Conservation (phyloP, 2,797 vertebrate genomes). For the Bradypus variegatus region DNA sequence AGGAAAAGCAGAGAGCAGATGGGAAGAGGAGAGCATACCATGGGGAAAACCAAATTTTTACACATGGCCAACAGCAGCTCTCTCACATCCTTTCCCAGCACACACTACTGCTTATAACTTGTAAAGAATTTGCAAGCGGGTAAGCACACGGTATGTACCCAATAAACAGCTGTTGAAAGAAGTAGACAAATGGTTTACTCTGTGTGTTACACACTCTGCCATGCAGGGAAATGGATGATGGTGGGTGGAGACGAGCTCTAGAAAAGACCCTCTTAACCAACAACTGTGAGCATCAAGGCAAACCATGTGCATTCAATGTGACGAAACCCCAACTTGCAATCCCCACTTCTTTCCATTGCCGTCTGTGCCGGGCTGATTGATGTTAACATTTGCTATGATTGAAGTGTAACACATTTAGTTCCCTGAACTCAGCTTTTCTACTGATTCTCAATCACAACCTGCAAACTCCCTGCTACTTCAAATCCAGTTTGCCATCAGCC, state of each 20-base stretch:
- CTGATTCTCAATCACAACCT: neutral
- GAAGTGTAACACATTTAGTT: neutral
- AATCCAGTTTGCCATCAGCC: too few species aligned
- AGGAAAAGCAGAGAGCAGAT: neutral
- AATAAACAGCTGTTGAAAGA: too few species aligned
- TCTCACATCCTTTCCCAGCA: neutral
- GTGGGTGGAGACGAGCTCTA: rapidly evolving
- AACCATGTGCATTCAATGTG: neutral
- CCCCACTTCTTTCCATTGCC: neutral
- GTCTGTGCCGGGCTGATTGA: neutral
- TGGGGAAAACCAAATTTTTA: neutral
- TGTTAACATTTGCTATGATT: neutral
- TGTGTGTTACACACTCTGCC: too few species aligned
- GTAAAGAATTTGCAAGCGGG: neutral
- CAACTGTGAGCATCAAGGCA: too few species aligned
- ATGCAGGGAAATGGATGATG: too few species aligned
- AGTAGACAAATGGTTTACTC: neutral
- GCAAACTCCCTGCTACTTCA: neutral
- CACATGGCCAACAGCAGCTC: neutral
- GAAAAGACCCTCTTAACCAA: neutral
- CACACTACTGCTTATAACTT: rapidly evolving
- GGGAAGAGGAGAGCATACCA: neutral
- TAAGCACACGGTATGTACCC: neutral
- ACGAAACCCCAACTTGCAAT: rapidly evolving
- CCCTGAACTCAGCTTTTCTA: neutral